phyloP scores from a whole-genome alignment of 2,113 vertebrate species.

The Rhinolophus ferrumequinum region DNA sequence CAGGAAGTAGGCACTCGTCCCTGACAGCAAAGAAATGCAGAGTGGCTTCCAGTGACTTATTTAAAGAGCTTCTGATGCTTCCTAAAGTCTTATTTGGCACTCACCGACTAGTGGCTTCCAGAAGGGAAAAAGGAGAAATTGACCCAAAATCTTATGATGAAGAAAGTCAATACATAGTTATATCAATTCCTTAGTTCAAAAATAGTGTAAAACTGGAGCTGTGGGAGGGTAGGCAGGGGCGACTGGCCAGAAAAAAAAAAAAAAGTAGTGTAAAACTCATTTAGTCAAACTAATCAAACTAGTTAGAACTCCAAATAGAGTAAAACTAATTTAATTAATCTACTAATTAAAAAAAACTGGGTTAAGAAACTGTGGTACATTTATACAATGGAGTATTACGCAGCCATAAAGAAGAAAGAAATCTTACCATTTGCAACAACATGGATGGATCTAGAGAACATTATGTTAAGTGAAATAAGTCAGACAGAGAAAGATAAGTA shows the following conservation, averaged over 20 bases:
- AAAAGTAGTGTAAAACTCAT: slow-evolving; percentile 22
- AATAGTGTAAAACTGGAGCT: not conserved
- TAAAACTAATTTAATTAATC: slow-evolving; percentile 28
- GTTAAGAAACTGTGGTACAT: no score
- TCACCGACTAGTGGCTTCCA: slow-evolving; percentile 6
- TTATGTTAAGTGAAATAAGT: no score
- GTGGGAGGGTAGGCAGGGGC: no score
- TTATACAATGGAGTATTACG: no score
- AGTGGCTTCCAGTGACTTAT: not conserved
- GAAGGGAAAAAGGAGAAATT: slow-evolving; percentile 14
- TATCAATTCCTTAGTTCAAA: slow-evolving; percentile 47
- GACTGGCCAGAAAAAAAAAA: no score
- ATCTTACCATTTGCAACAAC: no score
- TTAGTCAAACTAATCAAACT: not conserved
- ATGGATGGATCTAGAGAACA: no score
- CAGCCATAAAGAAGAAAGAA: no score
- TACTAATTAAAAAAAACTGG: not conserved
- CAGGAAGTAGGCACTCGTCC: not conserved
- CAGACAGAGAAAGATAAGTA: no score
- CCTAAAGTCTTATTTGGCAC: not conserved
- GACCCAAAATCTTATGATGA: not conserved
- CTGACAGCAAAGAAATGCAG: slow-evolving; percentile 26
- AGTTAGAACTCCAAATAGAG: slow-evolving; percentile 25
- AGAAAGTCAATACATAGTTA: not conserved
- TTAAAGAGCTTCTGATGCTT: not conserved